Evolutionary conservation across 2,113 vertebrate species (phyloP).

Genomic region (Camelus dromedarius): DNA sequence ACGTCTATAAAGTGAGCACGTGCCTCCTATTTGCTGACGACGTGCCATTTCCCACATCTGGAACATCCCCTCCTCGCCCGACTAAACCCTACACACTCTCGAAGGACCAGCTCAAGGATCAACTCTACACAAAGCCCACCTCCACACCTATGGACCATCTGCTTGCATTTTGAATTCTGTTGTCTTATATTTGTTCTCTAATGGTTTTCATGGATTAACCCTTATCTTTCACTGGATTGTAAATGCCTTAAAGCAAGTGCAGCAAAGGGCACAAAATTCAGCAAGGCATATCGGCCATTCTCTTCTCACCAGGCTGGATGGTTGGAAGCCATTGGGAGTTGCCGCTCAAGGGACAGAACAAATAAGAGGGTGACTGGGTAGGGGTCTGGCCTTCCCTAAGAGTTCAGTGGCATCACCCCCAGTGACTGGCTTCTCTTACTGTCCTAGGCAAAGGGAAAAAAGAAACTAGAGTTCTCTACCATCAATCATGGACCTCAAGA

Average conservation of each 20-base stretch:
- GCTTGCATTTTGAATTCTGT: not conserved
- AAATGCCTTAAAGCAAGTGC: not conserved
- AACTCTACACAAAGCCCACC: not conserved
- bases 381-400: not conserved
- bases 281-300: not conserved
- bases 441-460: not conserved
- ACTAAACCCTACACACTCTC: not conserved
- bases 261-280: not conserved
- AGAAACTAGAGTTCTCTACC: not conserved
- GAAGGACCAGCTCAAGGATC: not conserved
- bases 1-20: not conserved
- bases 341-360: not conserved
- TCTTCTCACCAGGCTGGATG: not conserved
- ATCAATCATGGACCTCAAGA: not conserved
- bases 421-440: not conserved
- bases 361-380: not conserved
- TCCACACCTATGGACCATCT: accelerated
- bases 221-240: not conserved
- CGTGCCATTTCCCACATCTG: not conserved
- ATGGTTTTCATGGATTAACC: not conserved
- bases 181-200: not conserved
- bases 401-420: not conserved
- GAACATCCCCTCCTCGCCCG: accelerated
- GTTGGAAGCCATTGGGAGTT: not conserved
- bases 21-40: too few species aligned